These are phyloP conservation scores for Diarsia mendica DNA, from an alignment of 2,888 invertebrate species.

Conservation along the genomic window DNA sequence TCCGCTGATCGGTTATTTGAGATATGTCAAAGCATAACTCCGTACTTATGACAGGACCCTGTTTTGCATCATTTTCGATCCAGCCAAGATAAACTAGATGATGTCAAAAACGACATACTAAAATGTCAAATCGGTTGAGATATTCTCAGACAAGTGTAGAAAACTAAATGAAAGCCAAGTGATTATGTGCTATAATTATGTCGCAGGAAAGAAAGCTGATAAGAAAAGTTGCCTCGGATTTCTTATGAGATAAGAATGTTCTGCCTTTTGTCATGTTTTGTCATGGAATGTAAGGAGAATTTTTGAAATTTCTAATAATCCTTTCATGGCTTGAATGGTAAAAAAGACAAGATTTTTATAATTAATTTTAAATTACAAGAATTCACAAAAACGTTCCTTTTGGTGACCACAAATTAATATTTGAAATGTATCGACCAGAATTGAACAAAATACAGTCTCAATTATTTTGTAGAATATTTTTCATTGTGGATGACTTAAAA, in stretches of 20 bases:
- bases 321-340: too few species aligned
- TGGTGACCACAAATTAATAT: too few species aligned
- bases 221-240: constrained; percentile 17
- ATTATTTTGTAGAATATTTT: too few species aligned
- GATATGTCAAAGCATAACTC: not conserved
- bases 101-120: not conserved
- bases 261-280: not conserved
- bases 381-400: too few species aligned
- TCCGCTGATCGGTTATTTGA: not conserved
- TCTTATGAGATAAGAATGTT: not conserved
- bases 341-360: too few species aligned
- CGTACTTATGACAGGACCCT: too few species aligned
- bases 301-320: too few species aligned
- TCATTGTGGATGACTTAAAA: not conserved
- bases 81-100: too few species aligned
- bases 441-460: too few species aligned
- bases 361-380: too few species aligned
- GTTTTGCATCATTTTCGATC: not conserved
- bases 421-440: too few species aligned
- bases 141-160: not conserved
- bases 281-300: too few species aligned
- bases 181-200: constrained; percentile 16
- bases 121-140: not conserved
- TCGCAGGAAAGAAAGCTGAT: constrained; percentile 42
- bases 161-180: constrained; percentile 26